Evolutionary conservation across 2,888 invertebrate species (phyloP).

Genomic region (Cepaea hortensis): DNA sequence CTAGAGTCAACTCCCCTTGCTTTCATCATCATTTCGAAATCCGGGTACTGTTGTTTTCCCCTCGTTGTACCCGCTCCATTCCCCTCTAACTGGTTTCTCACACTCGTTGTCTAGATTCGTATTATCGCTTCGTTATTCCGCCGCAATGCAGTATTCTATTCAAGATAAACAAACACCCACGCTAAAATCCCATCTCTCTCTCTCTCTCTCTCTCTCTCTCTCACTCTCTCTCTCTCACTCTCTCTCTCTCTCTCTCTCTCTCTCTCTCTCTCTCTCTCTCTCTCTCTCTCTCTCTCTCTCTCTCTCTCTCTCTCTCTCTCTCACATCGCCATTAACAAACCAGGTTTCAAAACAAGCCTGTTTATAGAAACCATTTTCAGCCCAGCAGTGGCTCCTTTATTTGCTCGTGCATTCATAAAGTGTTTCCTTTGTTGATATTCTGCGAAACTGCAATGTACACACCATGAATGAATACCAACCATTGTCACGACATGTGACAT

Average conservation of each 20-base stretch:
- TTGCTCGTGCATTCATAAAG: too few relatives aligned
- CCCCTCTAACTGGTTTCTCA: neutral
- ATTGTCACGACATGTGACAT: too few relatives aligned
- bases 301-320: neutral
- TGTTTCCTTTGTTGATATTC: too few relatives aligned
- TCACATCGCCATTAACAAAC: neutral
- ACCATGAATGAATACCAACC: too few relatives aligned
- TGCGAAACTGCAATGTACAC: too few relatives aligned
- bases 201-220: neutral
- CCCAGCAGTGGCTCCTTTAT: neutral
- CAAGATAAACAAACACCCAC: too few relatives aligned
- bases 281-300: conserved; percentile 16
- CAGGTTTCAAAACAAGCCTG: neutral
- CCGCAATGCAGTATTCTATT: too few relatives aligned
- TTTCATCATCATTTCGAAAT: too few relatives aligned
- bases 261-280: neutral
- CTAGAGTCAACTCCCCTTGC: too few relatives aligned
- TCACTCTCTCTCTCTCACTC: neutral
- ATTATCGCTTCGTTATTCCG: too few relatives aligned
- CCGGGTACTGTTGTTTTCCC: too few relatives aligned
- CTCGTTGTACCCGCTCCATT: neutral
- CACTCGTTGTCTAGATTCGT: neutral
- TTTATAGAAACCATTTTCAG: neutral
- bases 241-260: conserved; percentile 1
- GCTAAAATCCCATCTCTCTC: neutral